Evolutionary conservation across 2,888 invertebrate species (phyloP).

Genomic region (Himalopsyche japonica): DNA sequence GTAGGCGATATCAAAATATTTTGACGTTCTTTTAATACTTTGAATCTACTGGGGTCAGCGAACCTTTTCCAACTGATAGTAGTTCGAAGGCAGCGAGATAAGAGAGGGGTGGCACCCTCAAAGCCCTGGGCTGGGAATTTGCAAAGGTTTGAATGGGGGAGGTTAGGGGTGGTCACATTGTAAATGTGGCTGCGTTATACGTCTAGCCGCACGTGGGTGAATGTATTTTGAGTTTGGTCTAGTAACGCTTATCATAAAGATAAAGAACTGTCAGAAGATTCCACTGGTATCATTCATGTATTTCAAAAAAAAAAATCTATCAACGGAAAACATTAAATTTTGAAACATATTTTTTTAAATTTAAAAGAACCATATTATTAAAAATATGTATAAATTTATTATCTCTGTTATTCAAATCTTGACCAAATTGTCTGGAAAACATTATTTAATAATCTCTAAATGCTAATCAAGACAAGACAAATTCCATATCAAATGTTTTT

Average conservation of each 20-base stretch:
- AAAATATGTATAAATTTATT: too few species aligned
- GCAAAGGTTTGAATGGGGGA: conserved; percentile 3
- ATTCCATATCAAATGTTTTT: too few species aligned
- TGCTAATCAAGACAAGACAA: too few species aligned
- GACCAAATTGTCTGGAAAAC: too few species aligned
- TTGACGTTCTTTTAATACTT: not conserved
- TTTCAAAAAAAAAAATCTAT: too few species aligned
- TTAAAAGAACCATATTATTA: too few species aligned
- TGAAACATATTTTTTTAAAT: too few species aligned
- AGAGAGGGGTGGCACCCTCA: conserved; percentile 12
- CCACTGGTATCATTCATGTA: too few species aligned
- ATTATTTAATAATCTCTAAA: too few species aligned
- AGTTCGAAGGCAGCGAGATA: conserved; percentile 10
- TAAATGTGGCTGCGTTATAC: not conserved
- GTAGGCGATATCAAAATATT: not conserved
- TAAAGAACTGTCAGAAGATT: not conserved
- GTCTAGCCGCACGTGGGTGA: not conserved
- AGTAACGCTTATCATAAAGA: not conserved
- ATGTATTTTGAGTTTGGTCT: not conserved
- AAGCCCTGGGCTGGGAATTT: not conserved
- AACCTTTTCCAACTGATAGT: conserved; percentile 25
- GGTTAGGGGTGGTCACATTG: not conserved
- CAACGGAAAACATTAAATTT: too few species aligned
- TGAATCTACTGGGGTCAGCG: conserved; percentile 12
- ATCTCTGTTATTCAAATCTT: too few species aligned